phyloP scores from a whole-genome alignment of 2,113 vertebrate genomes.

The Tragelaphus scriptus region DNA sequence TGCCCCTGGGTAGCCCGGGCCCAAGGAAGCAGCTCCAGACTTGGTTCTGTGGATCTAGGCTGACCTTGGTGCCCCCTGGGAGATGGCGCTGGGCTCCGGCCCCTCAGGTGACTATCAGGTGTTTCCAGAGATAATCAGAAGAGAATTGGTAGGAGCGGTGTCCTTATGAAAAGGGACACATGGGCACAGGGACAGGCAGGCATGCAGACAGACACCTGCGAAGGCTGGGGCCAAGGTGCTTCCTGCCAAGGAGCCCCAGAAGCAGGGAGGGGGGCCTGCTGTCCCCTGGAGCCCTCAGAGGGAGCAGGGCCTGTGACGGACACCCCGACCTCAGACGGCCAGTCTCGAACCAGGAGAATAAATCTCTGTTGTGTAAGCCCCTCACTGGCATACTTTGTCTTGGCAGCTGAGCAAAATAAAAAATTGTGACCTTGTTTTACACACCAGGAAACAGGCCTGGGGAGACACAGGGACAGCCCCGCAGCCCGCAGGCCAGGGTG shows the following conservation, averaged over 20 bases:
- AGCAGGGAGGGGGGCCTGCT: neutral
- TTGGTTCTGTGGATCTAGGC: neutral
- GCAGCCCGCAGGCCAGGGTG: neutral
- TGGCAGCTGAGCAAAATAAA: neutral
- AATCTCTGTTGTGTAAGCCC: neutral
- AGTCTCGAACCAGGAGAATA: neutral
- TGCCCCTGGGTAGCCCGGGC: neutral
- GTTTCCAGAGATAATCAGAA: neutral
- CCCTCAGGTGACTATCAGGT: neutral
- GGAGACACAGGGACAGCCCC: neutral
- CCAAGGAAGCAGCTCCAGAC: neutral
- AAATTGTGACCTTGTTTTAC: neutral
- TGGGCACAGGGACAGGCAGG: neutral
- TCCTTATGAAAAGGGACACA: neutral
- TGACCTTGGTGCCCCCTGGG: neutral
- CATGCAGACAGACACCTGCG: neutral
- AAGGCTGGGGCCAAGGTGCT: neutral
- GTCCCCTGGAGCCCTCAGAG: neutral
- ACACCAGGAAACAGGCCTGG: neutral
- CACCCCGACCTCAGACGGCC: neutral
- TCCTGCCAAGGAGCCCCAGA: neutral
- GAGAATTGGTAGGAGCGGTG: neutral
- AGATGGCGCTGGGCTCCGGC: neutral
- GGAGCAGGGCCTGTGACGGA: neutral
- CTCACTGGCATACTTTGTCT: neutral